phyloP scores from a whole-genome alignment of 2,888 invertebrate species.

The Brachyopa scutellaris region DNA sequence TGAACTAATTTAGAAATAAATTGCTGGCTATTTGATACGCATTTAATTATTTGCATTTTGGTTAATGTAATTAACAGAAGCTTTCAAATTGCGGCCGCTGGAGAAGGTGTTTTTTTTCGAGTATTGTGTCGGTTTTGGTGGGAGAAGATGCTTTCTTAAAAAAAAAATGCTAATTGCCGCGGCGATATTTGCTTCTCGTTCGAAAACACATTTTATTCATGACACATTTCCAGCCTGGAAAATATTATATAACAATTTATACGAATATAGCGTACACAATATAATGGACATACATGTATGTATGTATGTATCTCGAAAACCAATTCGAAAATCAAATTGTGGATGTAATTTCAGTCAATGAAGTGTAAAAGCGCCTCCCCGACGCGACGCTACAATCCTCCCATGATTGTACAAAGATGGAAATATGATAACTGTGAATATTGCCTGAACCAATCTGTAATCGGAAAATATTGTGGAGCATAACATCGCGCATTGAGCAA shows the following conservation, averaged over 20 bases:
- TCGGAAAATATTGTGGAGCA: neutral
- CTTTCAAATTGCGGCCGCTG: conserved; percentile 1
- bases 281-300: too few relatives aligned
- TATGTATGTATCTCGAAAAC: conserved; percentile 5
- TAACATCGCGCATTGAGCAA: neutral
- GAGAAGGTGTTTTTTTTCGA: neutral
- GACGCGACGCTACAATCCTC: neutral
- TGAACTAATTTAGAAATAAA: conserved; percentile 54
- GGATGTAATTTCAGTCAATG: conserved; percentile 12
- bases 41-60: conserved; percentile 48
- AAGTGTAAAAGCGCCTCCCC: neutral
- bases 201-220: neutral
- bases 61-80: conserved; percentile 41
- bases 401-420: too few relatives aligned
- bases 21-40: conserved; percentile 25
- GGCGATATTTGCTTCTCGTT: neutral
- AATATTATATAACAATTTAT: too few relatives aligned
- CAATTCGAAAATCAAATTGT: conserved; percentile 16
- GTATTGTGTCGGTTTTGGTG: neutral
- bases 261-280: too few relatives aligned
- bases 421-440: neutral
- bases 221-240: neutral
- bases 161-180: neutral
- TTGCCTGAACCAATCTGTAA: neutral
- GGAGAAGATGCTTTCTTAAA: neutral